A percentile compares a stretch with the other conserved stretches of the same genome.
These are phyloP conservation scores for Nasonia oneida DNA, from an alignment of 2,888 invertebrate genomes.

Conservation along the genomic window DNA sequence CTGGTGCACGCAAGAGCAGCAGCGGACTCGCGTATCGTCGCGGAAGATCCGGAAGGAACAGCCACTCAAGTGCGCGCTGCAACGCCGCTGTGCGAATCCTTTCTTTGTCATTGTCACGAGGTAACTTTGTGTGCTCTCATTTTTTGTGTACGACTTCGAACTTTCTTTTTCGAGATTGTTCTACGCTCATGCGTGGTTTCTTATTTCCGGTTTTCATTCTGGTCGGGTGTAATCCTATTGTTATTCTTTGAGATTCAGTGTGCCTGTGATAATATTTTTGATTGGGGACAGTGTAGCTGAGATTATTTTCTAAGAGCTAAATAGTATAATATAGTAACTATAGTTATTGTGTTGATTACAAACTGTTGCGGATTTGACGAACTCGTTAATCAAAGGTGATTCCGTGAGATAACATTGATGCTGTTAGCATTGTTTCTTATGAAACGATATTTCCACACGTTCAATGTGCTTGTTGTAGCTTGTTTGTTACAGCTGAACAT, in stretches of 20 bases:
- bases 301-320: too few species aligned
- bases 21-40: not conserved
- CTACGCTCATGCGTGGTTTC: not conserved
- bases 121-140: constrained; percentile 27
- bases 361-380: not conserved
- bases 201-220: not conserved
- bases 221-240: not conserved
- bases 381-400: not conserved
- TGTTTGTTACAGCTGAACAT: not conserved
- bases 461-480: not conserved
- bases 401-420: not conserved
- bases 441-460: not conserved
- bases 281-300: not conserved
- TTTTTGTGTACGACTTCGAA: not conserved
- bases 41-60: constrained; percentile 21
- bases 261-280: not conserved
- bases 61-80: not conserved
- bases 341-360: too few species aligned
- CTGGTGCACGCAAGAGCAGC: not conserved
- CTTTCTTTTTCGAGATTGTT: not conserved
- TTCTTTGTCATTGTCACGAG: constrained; percentile 32
- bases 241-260: not conserved
- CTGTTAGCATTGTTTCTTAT: too few species aligned
- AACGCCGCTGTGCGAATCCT: not conserved
- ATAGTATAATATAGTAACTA: too few species aligned